Percentiles rank a stretch among this genome's conserved stretches.
Evolutionary conservation across 2,888 invertebrate genomes (phyloP).

Genomic region (Eupithecia exiguata): DNA sequence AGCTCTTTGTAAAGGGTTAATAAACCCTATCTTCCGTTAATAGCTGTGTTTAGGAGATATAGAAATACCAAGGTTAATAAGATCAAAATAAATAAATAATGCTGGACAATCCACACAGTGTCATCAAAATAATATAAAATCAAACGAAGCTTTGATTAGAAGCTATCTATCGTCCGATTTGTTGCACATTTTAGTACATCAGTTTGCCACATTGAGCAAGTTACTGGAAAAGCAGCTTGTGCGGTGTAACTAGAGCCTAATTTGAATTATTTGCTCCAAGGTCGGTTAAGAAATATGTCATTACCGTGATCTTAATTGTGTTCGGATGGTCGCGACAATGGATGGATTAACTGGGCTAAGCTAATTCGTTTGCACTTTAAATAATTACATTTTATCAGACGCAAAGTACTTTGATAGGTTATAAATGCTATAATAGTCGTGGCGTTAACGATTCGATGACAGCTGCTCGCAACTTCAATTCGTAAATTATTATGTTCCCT

Average conservation of each 20-base stretch:
- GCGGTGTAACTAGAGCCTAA: slow-evolving; percentile 25
- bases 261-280: slow-evolving; percentile 46
- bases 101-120: neutral
- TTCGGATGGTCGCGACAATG: slow-evolving; percentile 51
- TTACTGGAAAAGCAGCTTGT: neutral
- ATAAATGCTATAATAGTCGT: neutral
- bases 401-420: neutral
- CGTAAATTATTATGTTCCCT: no score
- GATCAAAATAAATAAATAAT: neutral
- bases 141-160: no score
- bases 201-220: neutral
- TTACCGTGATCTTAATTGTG: slow-evolving; percentile 60
- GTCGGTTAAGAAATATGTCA: slow-evolving; percentile 52
- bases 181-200: neutral
- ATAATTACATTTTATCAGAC: slow-evolving; percentile 5
- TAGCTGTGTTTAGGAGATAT: neutral
- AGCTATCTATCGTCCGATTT: neutral
- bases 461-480: no score
- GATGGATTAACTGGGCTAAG: slow-evolving; percentile 33
- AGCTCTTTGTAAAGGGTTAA: neutral
- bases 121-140: neutral
- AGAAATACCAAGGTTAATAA: neutral
- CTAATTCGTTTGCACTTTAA: slow-evolving; percentile 23
- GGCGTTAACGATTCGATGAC: neutral
- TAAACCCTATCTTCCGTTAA: neutral